Percentiles rank a stretch among this genome's conserved stretches.
Evolutionary conservation across 2,113 vertebrate genomes (phyloP).

Genomic region (Chroicocephalus ridibundus): DNA sequence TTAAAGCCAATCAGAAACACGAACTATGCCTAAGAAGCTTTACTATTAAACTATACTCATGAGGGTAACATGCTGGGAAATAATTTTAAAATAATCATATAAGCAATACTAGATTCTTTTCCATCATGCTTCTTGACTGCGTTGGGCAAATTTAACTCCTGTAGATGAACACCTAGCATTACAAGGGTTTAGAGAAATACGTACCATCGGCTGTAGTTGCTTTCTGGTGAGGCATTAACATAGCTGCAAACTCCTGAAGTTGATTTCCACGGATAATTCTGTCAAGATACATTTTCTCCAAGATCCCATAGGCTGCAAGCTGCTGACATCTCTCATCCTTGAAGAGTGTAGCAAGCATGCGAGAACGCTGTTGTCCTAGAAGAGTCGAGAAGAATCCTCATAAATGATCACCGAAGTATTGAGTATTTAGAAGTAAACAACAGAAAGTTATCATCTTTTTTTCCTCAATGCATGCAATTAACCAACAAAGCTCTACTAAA

Average conservation of each 20-base stretch:
- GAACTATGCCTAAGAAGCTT: not conserved
- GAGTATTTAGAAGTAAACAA: not conserved
- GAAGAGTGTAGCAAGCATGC: conserved; percentile 97
- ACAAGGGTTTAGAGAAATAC: not conserved
- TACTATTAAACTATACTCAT: not conserved
- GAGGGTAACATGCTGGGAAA: not conserved
- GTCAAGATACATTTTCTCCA: conserved; percentile 99
- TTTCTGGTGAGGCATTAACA: conserved; percentile 99
- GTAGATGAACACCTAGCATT: not conserved
- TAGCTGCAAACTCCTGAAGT: conserved; percentile 96
- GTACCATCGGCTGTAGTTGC: conserved; percentile 96
- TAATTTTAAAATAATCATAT: not conserved
- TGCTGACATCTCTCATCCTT: conserved; percentile 99
- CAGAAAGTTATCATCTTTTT: not conserved
- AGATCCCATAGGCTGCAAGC: conserved; percentile 94
- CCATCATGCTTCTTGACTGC: not conserved
- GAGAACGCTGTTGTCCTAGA: conserved; percentile 94
- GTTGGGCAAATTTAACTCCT: not conserved
- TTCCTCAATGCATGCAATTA: not conserved
- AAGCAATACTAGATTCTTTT: not conserved
- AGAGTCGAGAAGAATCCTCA: not conserved
- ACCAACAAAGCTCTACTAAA: not conserved
- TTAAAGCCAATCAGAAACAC: not conserved
- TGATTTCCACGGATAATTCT: conserved; percentile 97
- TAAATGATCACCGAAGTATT: not conserved